These are phyloP conservation scores for Saccostrea echinata DNA, from an alignment of 1,140 invertebrate species.

Conservation along the genomic window DNA sequence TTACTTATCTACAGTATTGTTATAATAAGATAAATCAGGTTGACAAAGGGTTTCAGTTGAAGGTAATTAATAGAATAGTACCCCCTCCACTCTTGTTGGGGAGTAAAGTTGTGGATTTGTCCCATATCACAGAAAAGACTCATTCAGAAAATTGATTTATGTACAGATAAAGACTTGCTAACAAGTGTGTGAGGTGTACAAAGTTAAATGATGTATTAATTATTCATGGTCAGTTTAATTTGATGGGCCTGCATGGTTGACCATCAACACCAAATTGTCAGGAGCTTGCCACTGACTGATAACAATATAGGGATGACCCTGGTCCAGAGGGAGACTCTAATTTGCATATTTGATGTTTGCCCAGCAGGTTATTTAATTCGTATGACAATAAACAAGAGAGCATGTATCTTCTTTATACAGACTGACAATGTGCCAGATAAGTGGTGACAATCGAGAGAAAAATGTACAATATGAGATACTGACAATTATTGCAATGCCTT, in stretches of 20 bases:
- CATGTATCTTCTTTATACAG: not conserved
- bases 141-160: not conserved
- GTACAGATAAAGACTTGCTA: not conserved
- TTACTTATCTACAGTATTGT: not conserved
- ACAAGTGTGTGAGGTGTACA: not conserved
- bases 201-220: not conserved
- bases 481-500: not conserved
- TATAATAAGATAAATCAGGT: conserved; percentile 1
- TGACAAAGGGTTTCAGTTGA: conserved; percentile 8
- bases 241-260: not conserved
- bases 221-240: conserved; percentile 29
- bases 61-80: not conserved
- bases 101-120: not conserved
- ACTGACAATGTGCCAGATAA: not conserved
- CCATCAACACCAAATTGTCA: not conserved
- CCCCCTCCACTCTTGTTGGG: not conserved
- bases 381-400: not conserved
- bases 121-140: not conserved
- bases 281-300: not conserved
- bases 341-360: conserved; percentile 11
- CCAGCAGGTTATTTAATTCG: conserved; percentile 6
- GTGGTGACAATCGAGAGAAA: not conserved
- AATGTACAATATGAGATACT: not conserved
- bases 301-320: not conserved
- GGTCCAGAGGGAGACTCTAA: not conserved